phyloP scores from a whole-genome alignment of 2,888 invertebrate species.

The Ptycholaimellus sp. region DNA sequence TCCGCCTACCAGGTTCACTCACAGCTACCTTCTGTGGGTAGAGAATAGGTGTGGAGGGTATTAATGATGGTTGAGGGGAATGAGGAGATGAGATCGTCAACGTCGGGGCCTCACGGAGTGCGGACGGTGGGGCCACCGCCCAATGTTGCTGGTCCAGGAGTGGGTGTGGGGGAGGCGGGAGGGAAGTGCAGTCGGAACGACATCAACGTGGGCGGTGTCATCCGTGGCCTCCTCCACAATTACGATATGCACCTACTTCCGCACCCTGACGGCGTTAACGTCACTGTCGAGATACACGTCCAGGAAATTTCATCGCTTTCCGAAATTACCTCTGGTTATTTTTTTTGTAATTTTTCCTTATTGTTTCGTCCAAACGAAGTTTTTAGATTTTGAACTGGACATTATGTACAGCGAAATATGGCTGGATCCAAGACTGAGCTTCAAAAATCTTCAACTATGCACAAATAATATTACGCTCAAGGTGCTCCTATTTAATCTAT shows the following conservation, averaged over 20 bases:
- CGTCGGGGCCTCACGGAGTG: background rate
- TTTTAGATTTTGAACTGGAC: constrained; percentile 23
- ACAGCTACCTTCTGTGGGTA: background rate
- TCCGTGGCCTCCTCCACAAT: constrained; percentile 10
- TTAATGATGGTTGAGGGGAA: background rate
- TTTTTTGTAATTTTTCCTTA: too few relatives aligned
- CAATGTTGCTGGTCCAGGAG: too few relatives aligned
- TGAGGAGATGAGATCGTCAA: background rate
- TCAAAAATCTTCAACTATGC: constrained; percentile 19
- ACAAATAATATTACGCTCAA: constrained; percentile 24
- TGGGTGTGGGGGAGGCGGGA: background rate
- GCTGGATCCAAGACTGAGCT: constrained; percentile 4
- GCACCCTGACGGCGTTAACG: constrained; percentile 23
- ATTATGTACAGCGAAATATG: constrained; percentile 18
- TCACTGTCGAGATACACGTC: constrained; percentile 24
- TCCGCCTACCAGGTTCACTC: too few relatives aligned
- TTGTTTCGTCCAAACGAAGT: too few relatives aligned
- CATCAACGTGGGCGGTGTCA: constrained; percentile 3
- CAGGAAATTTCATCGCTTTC: too few relatives aligned
- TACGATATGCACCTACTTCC: constrained; percentile 24
- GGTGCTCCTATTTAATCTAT: constrained; percentile 4
- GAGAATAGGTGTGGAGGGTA: background rate
- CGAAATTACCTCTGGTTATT: too few relatives aligned
- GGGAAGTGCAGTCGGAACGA: background rate
- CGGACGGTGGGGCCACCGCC: too few relatives aligned